Conservation (phyloP, 2,113 vertebrate species). For the Rousettus leschenaultii region DNA sequence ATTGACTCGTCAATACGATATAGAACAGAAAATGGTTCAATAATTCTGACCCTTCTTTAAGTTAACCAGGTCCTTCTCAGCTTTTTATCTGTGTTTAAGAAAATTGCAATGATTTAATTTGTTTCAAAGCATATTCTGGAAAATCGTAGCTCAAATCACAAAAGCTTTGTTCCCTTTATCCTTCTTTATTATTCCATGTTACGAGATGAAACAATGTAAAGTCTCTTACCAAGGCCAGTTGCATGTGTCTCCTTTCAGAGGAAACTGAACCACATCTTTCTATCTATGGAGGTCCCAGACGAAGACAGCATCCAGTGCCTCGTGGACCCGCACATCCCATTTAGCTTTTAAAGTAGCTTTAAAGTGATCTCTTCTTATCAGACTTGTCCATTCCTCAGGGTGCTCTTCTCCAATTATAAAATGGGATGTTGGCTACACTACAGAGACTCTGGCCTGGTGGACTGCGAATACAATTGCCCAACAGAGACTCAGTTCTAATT, state of each 20-base stretch:
- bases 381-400: not conserved
- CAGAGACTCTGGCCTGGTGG: not conserved
- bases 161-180: not conserved
- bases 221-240: not conserved
- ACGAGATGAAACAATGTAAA: not conserved
- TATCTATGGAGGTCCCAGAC: not conserved
- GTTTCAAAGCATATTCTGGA: constrained; percentile 21
- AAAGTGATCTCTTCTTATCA: constrained; percentile 29
- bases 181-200: not conserved
- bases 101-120: not conserved
- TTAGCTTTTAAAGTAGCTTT: constrained; percentile 20
- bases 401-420: constrained; percentile 1
- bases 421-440: not conserved
- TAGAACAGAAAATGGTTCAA: not conserved
- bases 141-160: not conserved
- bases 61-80: not conserved
- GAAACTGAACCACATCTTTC: not conserved
- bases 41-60: not conserved
- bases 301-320: not conserved
- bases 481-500: constrained; percentile 27
- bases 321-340: not conserved
- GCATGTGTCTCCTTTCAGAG: not conserved
- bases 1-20: not conserved
- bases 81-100: not conserved
- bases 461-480: constrained; percentile 12